Conservation (phyloP, 2,113 vertebrate genomes). For the Pedetes capensis region DNA sequence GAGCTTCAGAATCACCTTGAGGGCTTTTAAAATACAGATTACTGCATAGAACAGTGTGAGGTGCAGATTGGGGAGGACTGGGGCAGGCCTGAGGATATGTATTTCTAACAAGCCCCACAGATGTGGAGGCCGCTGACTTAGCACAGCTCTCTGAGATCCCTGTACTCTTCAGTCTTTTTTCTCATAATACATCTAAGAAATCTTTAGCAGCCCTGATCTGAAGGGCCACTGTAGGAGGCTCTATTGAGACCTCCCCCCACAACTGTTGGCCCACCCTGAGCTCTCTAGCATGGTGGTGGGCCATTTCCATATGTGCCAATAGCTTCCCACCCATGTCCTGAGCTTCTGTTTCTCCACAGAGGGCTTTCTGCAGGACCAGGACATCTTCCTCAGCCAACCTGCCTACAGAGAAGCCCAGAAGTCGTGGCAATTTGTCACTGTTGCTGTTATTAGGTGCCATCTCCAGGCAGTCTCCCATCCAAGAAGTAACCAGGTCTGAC, state of each 20-base stretch:
- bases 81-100: neutral
- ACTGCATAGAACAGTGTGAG: neutral
- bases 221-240: neutral
- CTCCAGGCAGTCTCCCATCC: too few species aligned
- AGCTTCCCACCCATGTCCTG: neutral
- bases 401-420: neutral
- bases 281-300: neutral
- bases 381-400: neutral
- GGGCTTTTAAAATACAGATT: neutral
- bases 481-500: too few species aligned
- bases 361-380: neutral
- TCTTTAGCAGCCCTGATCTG: neutral
- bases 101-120: neutral
- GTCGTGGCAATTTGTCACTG: neutral
- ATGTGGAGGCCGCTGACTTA: neutral
- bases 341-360: neutral
- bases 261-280: neutral
- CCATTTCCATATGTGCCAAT: neutral
- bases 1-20: neutral
- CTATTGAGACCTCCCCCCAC: neutral
- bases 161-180: neutral
- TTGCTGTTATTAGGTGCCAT: too few species aligned
- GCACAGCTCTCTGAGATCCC: neutral
- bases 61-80: neutral
- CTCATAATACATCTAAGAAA: neutral